Conservation (phyloP, 2,797 vertebrate species). For the Mareca penelope region DNA sequence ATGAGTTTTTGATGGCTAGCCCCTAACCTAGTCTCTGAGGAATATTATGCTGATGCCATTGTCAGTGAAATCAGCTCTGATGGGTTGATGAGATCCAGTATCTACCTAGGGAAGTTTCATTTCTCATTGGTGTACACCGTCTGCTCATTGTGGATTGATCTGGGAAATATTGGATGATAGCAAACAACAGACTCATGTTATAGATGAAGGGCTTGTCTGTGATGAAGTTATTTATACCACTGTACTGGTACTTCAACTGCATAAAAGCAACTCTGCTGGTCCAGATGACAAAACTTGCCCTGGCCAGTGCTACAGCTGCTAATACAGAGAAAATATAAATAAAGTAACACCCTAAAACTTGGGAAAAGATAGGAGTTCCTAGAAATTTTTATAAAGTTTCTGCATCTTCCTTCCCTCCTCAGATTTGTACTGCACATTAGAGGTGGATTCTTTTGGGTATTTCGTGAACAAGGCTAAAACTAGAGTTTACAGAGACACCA, state of each 20-base stretch:
- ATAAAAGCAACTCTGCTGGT: not conserved
- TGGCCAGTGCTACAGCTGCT: not conserved
- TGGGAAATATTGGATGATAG: not conserved
- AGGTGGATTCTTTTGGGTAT: constrained; percentile 97
- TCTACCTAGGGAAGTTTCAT: not conserved
- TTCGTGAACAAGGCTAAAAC: constrained; percentile 99
- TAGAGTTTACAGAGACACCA: constrained; percentile 90
- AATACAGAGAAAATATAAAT: not conserved
- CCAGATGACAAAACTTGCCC: not conserved
- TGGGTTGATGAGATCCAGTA: not conserved
- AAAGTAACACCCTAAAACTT: not conserved
- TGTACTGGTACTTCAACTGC: not conserved
- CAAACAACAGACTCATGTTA: not conserved
- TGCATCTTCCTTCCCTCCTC: not conserved
- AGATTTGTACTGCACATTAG: constrained; percentile 98
- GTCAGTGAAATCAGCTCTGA: not conserved
- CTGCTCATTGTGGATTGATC: not conserved
- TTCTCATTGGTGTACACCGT: not conserved
- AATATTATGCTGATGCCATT: not conserved
- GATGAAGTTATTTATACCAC: not conserved
- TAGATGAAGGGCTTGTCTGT: not conserved
- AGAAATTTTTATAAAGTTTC: not conserved
- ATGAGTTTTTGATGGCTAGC: not conserved
- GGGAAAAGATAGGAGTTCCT: not conserved
- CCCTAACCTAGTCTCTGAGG: not conserved